Evolutionary conservation across 2,113 vertebrate species (phyloP), one percentile per base, ranked within the genome.

Genomic region (Odontesthes bonariensis): DNA sequence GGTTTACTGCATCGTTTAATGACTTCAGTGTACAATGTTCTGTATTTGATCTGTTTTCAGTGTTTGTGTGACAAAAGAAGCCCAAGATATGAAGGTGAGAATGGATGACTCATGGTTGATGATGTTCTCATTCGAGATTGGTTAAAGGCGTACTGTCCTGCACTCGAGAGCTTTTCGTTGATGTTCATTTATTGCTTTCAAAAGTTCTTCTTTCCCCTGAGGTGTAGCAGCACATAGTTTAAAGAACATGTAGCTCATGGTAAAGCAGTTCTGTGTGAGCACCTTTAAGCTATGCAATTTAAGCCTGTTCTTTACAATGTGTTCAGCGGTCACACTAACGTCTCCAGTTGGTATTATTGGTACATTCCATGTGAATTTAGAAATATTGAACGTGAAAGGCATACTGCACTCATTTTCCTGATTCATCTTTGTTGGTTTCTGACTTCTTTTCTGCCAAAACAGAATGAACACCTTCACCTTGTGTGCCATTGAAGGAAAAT

Each of bases 111-210:
- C 79, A 1, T 46, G 72, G 60, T 59, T 74, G 88, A 94, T 31
- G 92, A 94, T 79, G 88, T 92, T 94, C 93, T 95, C 92, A 89
- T 94, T 92, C 90, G 93, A 94, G 74, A 77, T 91, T 91, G 91
- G 88, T 84, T 82, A 54, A 78, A 88, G 86, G 86, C 72, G 47
- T 10, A n/a, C 46, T 33, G 65, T 90, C 70, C 73, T 77, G 77
- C 81, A 64, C 75, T 82, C 52, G 53, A 83, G 70, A 83, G 70
- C 52, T 86, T 88, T 67, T 75, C 55, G 44, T 84, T 14, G 53
- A 61, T 42, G 53, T 67, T 32, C 59, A 73, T 74, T 69, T 65
- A 56, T 85, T 85, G 73, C 75, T 81, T 81, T 90, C 47, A 52
- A 16, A 58, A 32, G 66, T 78, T 72, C 47, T 77, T 20, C 69